phyloP scores from a whole-genome alignment of 1,140 invertebrate genomes.

The Bombus confusus region DNA sequence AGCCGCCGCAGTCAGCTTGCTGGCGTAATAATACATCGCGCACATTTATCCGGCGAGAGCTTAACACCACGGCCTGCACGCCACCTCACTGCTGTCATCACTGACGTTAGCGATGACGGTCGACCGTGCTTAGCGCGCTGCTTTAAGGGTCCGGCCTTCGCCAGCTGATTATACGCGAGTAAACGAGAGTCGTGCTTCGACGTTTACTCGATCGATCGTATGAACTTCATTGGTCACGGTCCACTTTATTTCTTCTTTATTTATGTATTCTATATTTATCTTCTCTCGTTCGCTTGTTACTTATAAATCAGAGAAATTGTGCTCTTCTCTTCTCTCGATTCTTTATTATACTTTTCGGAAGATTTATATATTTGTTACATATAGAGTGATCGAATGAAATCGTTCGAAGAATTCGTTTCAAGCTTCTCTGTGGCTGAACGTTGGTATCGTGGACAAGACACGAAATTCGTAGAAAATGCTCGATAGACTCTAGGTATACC shows the following conservation, averaged over 20 bases:
- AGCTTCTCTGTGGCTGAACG: too few relatives aligned
- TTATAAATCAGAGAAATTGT: too few relatives aligned
- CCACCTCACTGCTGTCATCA: conserved; percentile 82
- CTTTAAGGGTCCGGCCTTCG: neutral
- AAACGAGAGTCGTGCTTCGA: neutral
- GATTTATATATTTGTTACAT: too few relatives aligned
- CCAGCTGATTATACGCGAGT: neutral
- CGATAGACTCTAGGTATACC: neutral
- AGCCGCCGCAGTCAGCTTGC: conserved; percentile 82
- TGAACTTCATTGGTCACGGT: neutral
- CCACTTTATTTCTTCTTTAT: neutral
- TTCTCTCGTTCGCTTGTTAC: too few relatives aligned
- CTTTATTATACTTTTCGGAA: too few relatives aligned
- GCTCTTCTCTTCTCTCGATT: too few relatives aligned
- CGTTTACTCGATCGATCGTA: neutral
- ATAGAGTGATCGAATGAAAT: too few relatives aligned
- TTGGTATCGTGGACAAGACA: neutral
- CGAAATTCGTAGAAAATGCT: neutral
- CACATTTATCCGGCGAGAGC: conserved; percentile 81
- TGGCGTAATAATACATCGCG: conserved; percentile 83
- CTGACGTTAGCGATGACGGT: conserved; percentile 77
- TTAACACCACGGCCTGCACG: conserved; percentile 80
- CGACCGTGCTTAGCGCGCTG: conserved; percentile 51
- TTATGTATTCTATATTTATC: too few relatives aligned
- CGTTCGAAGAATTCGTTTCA: neutral